A percentile compares a stretch with the other conserved stretches of the same genome.
Conservation (phyloP, 2,797 vertebrate genomes). For the Otolemur crassicaudatus region DNA sequence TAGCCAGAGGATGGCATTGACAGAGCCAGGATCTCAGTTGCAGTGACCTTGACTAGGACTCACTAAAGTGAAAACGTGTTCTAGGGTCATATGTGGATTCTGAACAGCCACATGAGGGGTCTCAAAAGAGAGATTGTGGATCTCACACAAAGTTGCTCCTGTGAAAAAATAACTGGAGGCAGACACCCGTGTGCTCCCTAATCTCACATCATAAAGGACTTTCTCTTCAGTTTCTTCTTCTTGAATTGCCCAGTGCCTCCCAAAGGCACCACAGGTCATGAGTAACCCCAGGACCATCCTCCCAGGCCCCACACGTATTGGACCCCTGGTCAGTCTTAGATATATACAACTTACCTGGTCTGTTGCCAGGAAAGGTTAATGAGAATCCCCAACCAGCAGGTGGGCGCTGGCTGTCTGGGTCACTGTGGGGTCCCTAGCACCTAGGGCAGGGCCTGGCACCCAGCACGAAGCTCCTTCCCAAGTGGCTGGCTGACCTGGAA, state of each 20-base stretch:
- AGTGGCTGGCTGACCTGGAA: neutral
- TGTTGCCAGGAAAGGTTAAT: neutral
- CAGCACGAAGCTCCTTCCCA: neutral
- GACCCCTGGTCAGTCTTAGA: neutral
- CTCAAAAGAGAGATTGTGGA: neutral
- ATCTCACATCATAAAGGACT: neutral
- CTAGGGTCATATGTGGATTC: neutral
- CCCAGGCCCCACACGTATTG: neutral
- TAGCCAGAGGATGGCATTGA: neutral
- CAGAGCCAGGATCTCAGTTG: neutral
- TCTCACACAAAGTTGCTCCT: neutral
- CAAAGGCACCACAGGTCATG: neutral
- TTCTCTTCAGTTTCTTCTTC: neutral
- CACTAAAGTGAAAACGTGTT: neutral
- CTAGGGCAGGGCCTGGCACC: neutral
- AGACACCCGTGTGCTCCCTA: neutral
- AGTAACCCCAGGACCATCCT: neutral
- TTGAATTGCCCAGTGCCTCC: neutral
- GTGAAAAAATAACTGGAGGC: neutral
- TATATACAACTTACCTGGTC: neutral
- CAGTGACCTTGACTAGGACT: conserved; percentile 24
- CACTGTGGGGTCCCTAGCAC: neutral
- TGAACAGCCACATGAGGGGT: neutral
- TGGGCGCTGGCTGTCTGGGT: neutral
- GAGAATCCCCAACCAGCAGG: neutral